A percentile compares a stretch with the other conserved stretches of the same genome.
Evolutionary conservation across 2,797 vertebrate species (phyloP).

Genomic region (Vespertilio murinus): DNA sequence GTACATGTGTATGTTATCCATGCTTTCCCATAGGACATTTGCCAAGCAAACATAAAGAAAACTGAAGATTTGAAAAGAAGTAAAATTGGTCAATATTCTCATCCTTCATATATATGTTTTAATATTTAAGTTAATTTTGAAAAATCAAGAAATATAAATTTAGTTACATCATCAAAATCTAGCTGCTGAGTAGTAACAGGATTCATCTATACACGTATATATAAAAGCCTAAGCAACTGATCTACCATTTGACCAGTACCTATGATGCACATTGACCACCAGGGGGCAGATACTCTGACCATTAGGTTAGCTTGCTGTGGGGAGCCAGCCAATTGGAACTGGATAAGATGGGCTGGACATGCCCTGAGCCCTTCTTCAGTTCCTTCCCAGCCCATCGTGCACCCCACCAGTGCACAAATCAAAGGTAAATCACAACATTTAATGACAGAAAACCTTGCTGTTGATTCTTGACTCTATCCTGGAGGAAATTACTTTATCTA

Average conservation of each 20-base stretch:
- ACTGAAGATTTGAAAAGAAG: not conserved
- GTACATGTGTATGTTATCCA: not conserved
- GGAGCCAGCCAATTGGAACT: no score
- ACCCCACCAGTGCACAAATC: not conserved
- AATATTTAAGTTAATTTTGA: not conserved
- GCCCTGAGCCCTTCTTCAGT: no score
- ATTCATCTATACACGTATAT: not conserved
- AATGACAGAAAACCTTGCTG: not conserved
- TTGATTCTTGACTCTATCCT: not conserved
- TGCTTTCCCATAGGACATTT: constrained; percentile 51
- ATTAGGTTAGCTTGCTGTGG: no score
- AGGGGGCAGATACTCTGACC: no score
- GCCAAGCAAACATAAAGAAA: not conserved
- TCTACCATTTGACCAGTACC: no score
- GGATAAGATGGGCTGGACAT: no score
- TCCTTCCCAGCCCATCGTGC: no score
- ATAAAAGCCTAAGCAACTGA: no score
- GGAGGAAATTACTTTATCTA: not conserved
- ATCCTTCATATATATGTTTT: not conserved
- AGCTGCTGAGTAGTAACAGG: not conserved
- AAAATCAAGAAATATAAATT: not conserved
- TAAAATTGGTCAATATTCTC: not conserved
- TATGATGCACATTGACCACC: not conserved
- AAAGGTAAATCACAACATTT: not conserved
- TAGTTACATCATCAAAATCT: not conserved